Evolutionary conservation across 2,113 vertebrate species (phyloP), one percentile per base, ranked within the genome.

Genomic region (Podiceps cristatus): DNA sequence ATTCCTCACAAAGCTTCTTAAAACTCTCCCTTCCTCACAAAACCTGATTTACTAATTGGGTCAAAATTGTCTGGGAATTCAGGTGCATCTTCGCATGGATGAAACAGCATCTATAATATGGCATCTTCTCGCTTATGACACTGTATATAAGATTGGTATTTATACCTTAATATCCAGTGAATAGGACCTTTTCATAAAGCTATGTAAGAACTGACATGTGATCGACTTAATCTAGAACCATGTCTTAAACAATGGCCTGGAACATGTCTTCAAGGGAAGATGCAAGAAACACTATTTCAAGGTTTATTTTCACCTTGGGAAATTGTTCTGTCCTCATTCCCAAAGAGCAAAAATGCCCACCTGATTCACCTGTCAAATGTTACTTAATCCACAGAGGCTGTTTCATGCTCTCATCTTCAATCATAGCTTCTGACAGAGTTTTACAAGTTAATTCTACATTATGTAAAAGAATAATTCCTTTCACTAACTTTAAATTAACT

Each of bases 71-170:
- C 62, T 86, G 44, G 49, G 53, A 31, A 76, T 80, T 69, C 49
- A 55, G 29, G 20, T 31, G 24, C 11, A 35, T 58, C 13, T 2
- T 31, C 0, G 0, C 27, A 27, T 15, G 45, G 35, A 77, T 59
- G 22, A 75, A 87, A 40, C 6, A 42, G 7, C 2, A 37, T 42
- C 7, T 58, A 35, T 84, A 87, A 71, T 18, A 42, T 2, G 9
- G 14, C 27, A 55, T 22, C 3, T 27, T 44, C n/a, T 66, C 10
- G 5, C 6, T 93, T 62, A 20, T 37, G n/a, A 53, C 16, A 55
- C 8, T 55, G 25, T 40, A 35, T 2, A 33, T 35, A 33, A 69
- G 14, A 16, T 10, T 49, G 13, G 3, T 17, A 27, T 33, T 82
- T 68, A 66, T 6, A 42, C 3, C 11, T 62, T 62, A 45, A 37